A percentile compares a stretch with the other conserved stretches of the same genome.
Evolutionary conservation across 2,797 vertebrate species (phyloP).

Genomic region (Cheirogaleus major): DNA sequence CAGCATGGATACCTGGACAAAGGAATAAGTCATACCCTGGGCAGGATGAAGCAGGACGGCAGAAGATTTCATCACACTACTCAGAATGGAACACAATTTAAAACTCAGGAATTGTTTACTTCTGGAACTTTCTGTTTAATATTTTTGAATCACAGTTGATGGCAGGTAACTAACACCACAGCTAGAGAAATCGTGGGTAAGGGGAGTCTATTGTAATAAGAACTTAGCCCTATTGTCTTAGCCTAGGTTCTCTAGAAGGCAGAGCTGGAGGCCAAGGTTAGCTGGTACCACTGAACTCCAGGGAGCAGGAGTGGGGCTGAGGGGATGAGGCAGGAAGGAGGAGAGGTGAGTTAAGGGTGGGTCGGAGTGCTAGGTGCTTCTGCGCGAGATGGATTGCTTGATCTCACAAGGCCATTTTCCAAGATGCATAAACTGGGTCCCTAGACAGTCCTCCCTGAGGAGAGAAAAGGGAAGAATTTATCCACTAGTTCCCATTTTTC

Average conservation of each 20-base stretch:
- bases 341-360: too few relatives aligned
- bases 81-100: background rate
- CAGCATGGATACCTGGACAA: background rate
- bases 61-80: too few relatives aligned
- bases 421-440: background rate
- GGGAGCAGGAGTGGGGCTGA: background rate
- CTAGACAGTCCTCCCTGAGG: background rate
- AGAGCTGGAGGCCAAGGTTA: background rate
- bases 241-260: background rate
- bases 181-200: background rate
- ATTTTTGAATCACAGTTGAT: background rate
- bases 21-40: background rate
- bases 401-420: background rate
- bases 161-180: background rate
- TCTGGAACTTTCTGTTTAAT: background rate
- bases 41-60: background rate
- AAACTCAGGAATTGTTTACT: background rate
- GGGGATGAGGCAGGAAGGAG: background rate
- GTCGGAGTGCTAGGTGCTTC: background rate
- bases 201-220: background rate
- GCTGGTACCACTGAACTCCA: background rate
- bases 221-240: background rate
- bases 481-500: background rate
- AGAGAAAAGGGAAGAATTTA: background rate
- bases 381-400: background rate